phyloP scores from a whole-genome alignment of 2,113 vertebrate species.

The Perccottus glenii region DNA sequence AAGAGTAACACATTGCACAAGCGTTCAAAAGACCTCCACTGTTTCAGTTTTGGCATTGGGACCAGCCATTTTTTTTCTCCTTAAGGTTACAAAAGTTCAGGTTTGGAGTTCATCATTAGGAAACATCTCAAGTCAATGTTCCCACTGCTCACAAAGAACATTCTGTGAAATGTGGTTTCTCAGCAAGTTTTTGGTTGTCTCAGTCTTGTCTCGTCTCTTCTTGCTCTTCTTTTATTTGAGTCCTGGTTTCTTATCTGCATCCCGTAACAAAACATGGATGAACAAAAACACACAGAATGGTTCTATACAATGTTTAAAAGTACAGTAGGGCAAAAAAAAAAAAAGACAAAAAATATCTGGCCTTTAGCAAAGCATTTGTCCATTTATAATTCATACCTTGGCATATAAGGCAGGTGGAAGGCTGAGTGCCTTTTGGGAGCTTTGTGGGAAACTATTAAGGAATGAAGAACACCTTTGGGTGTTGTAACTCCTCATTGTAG shows the following conservation, averaged over 20 bases:
- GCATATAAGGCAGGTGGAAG: slow-evolving; percentile 51
- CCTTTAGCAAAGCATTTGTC: slow-evolving; percentile 37
- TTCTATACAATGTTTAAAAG: slow-evolving; percentile 56
- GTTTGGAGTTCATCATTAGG: slow-evolving; percentile 46
- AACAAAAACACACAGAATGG: slow-evolving; percentile 54
- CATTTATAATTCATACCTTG: slow-evolving; percentile 40
- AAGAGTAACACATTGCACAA: slow-evolving; percentile 70
- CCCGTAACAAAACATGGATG: slow-evolving; percentile 53
- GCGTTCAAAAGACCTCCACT: slow-evolving; percentile 60
- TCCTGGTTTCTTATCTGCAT: slow-evolving; percentile 64
- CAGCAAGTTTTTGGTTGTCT: slow-evolving; percentile 68
- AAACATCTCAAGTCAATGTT: slow-evolving; percentile 52
- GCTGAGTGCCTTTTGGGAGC: slow-evolving; percentile 9
- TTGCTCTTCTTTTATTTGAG: slow-evolving; percentile 34
- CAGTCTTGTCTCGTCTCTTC: slow-evolving; percentile 47
- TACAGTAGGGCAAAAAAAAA: slow-evolving; percentile 35
- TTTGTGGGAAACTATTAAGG: slow-evolving; percentile 19
- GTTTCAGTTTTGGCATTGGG: slow-evolving; percentile 50
- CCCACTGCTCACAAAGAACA: slow-evolving; percentile 61
- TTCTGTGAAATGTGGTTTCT: slow-evolving; percentile 66
- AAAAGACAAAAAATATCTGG: slow-evolving; percentile 39
- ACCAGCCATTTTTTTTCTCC: slow-evolving; percentile 30
- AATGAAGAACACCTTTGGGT: slow-evolving; percentile 18
- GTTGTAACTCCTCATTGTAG: not conserved
- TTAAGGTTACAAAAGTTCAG: slow-evolving; percentile 35